phyloP scores from a whole-genome alignment of 2,888 invertebrate species.

The Torymus aiolomorphi region DNA sequence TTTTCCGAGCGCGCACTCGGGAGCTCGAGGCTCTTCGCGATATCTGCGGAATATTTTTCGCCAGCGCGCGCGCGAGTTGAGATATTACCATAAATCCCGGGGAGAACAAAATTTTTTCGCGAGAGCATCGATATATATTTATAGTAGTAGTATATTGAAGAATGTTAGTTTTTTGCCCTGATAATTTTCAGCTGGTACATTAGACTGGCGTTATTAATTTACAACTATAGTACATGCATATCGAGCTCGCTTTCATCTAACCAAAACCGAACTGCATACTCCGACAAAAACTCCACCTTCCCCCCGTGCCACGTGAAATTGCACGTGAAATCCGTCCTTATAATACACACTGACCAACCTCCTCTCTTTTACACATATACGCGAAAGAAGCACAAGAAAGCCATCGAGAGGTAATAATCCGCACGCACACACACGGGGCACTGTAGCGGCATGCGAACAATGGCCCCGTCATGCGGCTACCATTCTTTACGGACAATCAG shows the following conservation, averaged over 20 bases:
- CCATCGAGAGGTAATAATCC: constrained; percentile 33
- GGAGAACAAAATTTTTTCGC: constrained; percentile 42
- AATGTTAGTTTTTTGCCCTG: no score
- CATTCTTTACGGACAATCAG: constrained; percentile 73
- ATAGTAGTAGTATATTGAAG: no score
- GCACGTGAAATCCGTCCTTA: constrained; percentile 25
- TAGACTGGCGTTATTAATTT: no score
- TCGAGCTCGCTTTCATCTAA: no score
- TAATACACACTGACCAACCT: background rate
- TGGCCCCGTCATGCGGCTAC: constrained; percentile 72
- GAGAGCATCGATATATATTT: no score
- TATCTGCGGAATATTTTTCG: constrained; percentile 51
- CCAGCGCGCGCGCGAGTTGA: background rate
- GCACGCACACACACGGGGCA: constrained; percentile 55
- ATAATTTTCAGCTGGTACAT: no score
- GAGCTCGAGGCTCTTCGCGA: constrained; percentile 34
- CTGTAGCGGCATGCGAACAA: constrained; percentile 66
- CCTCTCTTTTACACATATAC: background rate
- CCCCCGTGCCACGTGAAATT: background rate
- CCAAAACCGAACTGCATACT: no score
- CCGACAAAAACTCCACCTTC: background rate
- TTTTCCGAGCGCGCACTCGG: constrained; percentile 26
- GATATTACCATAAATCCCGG: constrained; percentile 42
- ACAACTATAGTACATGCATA: no score
- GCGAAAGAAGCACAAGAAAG: constrained; percentile 7